Base-by-base conservation (phyloP, 2,113 vertebrate genomes). In the Eptesicus fuscus region DNA sequence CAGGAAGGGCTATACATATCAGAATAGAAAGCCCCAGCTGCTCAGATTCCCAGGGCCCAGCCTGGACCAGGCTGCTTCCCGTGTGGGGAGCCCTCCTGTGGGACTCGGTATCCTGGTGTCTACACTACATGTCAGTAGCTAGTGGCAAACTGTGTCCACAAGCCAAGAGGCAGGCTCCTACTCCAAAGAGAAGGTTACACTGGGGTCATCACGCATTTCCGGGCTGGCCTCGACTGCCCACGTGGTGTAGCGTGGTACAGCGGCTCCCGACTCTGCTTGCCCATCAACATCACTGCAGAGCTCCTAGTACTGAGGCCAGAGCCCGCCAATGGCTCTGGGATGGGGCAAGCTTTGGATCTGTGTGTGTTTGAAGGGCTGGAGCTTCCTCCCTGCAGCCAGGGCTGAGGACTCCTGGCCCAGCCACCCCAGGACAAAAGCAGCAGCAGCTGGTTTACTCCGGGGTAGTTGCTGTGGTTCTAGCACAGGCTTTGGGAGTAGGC, bases 71-170 rank as follows among this genome's bases (percentile, higher is more conserved):
- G n/a, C 25, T 22, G 25, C 11, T 37, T 63, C 25, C 42, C 23
- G 4, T 16, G 2, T 7, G 11, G 63, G 40, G 74, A 73, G 53
- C 22, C 20, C 1, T 40, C 42, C 61, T 37, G 53, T 6, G 44
- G 37, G 30, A 20, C 44, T 87, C 25, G 1, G 14, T 13, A 17
- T 37, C 47, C 56, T 1, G 0, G 2, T 4, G 0, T 74, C 37
- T n/a, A 77, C 28, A 89, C 11, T 32, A 47, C 23, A 49, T 16
- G 18, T 51, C 9, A 42, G 35, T 25, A 74, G 28, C 59, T 37
- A 67, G 49, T n/a, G 40, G 42, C 9, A 1, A 59, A 40, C 23
- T 30, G 17, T 69, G n/a, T 53, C 73, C 12, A 16, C 49, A 14
- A 51, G 65, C 44, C 69, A n/a, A 69, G 0, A 76, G 23, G 76